Evolutionary conservation across 2,888 invertebrate species (phyloP), one percentile per base, ranked within the genome.

Genomic region (Amphipyra tragopoginis): DNA sequence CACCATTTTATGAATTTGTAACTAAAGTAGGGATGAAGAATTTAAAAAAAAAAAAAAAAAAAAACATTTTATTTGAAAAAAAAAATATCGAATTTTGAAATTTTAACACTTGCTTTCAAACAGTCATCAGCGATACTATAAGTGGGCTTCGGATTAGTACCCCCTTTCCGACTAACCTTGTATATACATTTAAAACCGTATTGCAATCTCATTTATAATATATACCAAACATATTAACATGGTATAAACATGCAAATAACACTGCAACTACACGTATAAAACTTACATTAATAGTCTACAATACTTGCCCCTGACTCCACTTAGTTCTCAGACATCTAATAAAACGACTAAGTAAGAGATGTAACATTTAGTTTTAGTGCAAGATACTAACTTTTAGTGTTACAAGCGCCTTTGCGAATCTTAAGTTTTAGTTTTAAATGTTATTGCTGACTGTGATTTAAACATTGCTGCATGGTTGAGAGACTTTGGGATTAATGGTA

Each of bases 301-400:
- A 40, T 33, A 9, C 39, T n/a, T 14, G 9, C 51, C 42, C 34
- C 39, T 38, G 21, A 33, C 39, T 51, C 29, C 44, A 45, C 50
- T 65, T 14, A 48, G 10, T 40, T 29, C 49, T 42, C 36, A 45
- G 42, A 71, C 65, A 48, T 63, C 34, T 15, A 56, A 40, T 69
- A 42, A 72, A 66, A 56, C 60, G 39, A 65, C 55, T 66, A 57
- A 48, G 62, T 71, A 62, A 54, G 67, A 54, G 50, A 54, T 62
- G 54, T 55, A 15, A 54, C 61, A 48, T 72, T 66, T 14, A 38
- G 62, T 72, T 57, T 66, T 43, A 72, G 50, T 61, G 10, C 53
- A 33, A n/a, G 36, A 14, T 29, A 29, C 53, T 58, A 21, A 29
- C 44, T 45, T 60, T 56, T 44, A 59, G 13, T 52, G 51, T 33